Evolutionary conservation across 2,797 vertebrate genomes (phyloP), one percentile per base, ranked within the genome.

Genomic region (Gila robusta): DNA sequence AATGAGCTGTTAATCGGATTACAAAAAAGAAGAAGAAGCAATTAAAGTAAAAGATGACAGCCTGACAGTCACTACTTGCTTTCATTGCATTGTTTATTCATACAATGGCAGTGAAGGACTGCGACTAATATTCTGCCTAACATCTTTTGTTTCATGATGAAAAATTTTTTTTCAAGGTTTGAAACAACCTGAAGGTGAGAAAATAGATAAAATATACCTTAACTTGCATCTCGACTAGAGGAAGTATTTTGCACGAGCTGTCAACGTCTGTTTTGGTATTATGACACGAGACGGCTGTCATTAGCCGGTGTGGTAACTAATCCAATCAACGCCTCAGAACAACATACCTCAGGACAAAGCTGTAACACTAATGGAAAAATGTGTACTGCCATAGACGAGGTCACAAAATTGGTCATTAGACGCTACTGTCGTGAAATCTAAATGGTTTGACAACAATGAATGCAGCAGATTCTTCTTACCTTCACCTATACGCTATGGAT

Each of bases 401-500:
- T 59, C 2, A 5, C 5, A 26, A 6, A n/a, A 69, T 56, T 21
- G 32, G n/a, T 19, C 12, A 41, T 16, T 23, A 32, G 62, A 69
- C 62, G 49, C 49, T 66, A 1, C 3, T 56, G 32, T 14, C 6
- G 35, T 23, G 49, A 12, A 39, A 32, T 35, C 11, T 59, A 11
- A 21, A 21, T 79, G 49, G 19, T 66, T 69, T 73, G 56, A 52
- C 56, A 74, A 39, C 69, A 64, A 59, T 23, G 21, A 28, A 17
- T 12, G 52, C 21, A 32, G 11, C 19, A 41, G 14, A 67, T 32
- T 56, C 35, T 39, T 81, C 79, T 81, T 81, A 86, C 84, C 84
- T 86, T 81, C 11, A 16, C 83, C 47, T 86, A 86, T 86, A 70
- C 44, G 17, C 41, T 74, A 74, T 41, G 17, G 70, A 74, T 28